These are phyloP conservation scores for Picathartes gymnocephalus DNA, from an alignment of 2,113 vertebrate genomes.

Conservation along the genomic window DNA sequence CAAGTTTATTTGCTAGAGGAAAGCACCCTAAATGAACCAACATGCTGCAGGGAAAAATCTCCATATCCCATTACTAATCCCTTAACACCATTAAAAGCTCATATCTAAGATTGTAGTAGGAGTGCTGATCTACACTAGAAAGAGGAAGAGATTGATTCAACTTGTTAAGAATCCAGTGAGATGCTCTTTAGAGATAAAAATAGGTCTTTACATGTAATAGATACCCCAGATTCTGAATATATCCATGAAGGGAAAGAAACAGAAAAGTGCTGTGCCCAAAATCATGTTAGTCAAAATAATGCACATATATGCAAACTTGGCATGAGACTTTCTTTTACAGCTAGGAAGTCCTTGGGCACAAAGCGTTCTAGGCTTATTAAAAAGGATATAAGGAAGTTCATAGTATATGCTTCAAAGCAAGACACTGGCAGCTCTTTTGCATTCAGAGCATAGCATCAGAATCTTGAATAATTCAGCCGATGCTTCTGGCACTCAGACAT, in stretches of 20 bases:
- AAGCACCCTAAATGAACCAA: background rate
- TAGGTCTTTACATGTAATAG: background rate
- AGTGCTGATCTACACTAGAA: background rate
- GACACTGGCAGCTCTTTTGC: background rate
- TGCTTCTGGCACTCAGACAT: background rate
- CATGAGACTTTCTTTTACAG: background rate
- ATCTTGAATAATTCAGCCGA: background rate
- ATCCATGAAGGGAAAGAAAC: background rate
- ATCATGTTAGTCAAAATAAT: background rate
- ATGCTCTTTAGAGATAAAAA: background rate
- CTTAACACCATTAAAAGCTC: constrained; percentile 10
- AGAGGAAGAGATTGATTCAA: background rate
- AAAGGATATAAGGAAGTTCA: background rate
- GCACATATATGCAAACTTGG: background rate
- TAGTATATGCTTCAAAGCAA: background rate
- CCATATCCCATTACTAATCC: constrained; percentile 5
- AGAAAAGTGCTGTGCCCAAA: background rate
- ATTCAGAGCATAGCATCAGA: background rate
- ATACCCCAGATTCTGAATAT: background rate
- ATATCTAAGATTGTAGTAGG: background rate
- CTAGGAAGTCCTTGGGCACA: background rate
- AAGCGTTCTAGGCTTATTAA: background rate
- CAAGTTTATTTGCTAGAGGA: background rate
- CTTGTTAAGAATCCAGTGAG: background rate
- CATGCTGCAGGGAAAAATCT: background rate